Evolutionary conservation across 2,113 vertebrate genomes (phyloP).

Genomic region (Chlorodrepanis virens): DNA sequence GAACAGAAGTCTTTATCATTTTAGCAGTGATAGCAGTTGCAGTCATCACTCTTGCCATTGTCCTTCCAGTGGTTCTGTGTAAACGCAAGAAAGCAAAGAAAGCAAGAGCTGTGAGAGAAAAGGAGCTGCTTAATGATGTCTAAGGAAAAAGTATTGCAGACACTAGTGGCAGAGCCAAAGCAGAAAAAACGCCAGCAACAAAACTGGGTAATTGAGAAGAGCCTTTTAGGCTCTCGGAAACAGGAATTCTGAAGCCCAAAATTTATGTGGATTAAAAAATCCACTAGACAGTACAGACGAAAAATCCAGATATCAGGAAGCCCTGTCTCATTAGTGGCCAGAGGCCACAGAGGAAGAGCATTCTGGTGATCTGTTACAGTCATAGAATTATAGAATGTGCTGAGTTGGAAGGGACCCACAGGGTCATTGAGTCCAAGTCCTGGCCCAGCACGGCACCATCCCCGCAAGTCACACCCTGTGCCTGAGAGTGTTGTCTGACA

Average conservation of each 20-base stretch:
- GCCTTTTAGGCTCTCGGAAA: neutral
- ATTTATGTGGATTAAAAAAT: neutral
- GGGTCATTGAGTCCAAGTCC: neutral
- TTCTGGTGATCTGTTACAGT: neutral
- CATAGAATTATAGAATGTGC: neutral
- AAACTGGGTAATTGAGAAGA: neutral
- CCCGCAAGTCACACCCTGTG: neutral
- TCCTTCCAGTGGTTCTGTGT: conserved; percentile 71
- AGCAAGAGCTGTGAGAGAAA: conserved; percentile 50
- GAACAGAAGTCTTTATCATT: conserved; percentile 70
- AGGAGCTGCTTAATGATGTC: conserved; percentile 37
- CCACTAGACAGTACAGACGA: neutral
- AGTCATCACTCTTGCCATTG: conserved; percentile 57
- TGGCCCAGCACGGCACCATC: neutral
- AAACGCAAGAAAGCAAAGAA: conserved; percentile 65
- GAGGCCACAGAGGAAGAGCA: neutral
- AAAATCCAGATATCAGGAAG: neutral
- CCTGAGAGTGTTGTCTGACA: accelerated
- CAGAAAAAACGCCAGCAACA: neutral
- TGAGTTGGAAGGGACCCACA: neutral
- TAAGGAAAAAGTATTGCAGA: neutral
- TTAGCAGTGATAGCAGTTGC: conserved; percentile 64
- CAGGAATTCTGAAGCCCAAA: neutral
- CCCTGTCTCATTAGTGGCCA: neutral
- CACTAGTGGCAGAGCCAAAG: neutral